Evolutionary conservation across 2,888 invertebrate species (phyloP), one percentile per base, ranked within the genome.

Genomic region (Hesperia comma): DNA sequence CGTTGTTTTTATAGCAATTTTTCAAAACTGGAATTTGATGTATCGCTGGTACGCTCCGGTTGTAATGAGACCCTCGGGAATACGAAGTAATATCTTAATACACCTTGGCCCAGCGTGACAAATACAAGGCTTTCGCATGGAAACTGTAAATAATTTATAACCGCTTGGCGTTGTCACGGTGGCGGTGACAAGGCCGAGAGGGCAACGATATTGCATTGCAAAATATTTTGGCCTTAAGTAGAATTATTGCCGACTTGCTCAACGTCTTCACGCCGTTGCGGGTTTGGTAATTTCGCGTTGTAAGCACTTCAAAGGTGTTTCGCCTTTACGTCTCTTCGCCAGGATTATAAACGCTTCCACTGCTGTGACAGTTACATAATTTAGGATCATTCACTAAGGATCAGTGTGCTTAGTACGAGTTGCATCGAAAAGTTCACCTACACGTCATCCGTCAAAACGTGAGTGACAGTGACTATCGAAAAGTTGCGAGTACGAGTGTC

Each of bases 61-160:
- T 75, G 82, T 92, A 90, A 92, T 88, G 92, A 92, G 90, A 77
- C 92, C 89, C 90, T 74, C 75, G 84, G 90, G 92, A 88, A 87
- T 88, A 88, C 84, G 83, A 82, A 86, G 90, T 89, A 92, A 92
- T 92, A 90, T 91, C 92, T 88, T 92, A 91, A 91, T 90, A 92
- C 79, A 82, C 84, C 87, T 80, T 80, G 83, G 84, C 83, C 83
- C 79, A 79, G 80, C 83, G 87, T 90, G 91, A 92, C 90, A 90
- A 91, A 91, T 90, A 87, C 86, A 81, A 82, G 77, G 77, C 80
- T 82, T 87, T 88, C 80, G 87, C 85, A 84, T 83, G 82, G 82
- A 84, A 89, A 90, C 85, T 82, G 89, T 89, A 86, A 86, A 90
- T 91, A 90, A 92, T 91, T 90, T 91, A 91, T 88, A 88, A 89